phyloP scores from a whole-genome alignment of 2,888 invertebrate genomes.

The Biston stratarius region DNA sequence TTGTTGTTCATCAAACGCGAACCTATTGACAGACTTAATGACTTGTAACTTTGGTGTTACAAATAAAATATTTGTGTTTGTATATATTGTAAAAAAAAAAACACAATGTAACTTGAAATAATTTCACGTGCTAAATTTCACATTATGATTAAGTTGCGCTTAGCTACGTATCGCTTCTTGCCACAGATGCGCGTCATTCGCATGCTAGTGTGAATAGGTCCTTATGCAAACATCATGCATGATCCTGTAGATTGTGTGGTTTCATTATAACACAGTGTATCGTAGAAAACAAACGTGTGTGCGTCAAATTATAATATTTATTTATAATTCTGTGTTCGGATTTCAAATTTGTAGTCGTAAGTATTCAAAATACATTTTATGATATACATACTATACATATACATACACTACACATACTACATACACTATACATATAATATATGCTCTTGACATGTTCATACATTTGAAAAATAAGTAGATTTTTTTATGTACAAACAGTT shows the following conservation, averaged over 20 bases:
- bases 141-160: background rate
- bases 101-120: background rate
- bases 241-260: background rate
- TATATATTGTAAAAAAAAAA: too few relatives aligned
- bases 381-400: too few relatives aligned
- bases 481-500: too few relatives aligned
- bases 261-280: background rate
- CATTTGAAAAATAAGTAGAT: too few relatives aligned
- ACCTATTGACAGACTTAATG: too few relatives aligned
- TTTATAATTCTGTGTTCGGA: background rate
- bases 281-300: background rate
- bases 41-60: too few relatives aligned
- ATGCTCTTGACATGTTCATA: too few relatives aligned
- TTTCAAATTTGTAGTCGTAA: background rate
- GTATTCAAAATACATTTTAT: too few relatives aligned
- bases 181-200: conserved; percentile 14
- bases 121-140: background rate
- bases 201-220: conserved; percentile 20
- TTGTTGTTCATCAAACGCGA: too few relatives aligned
- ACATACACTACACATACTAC: background rate
- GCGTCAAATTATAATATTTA: background rate
- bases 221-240: background rate
- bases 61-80: too few relatives aligned
- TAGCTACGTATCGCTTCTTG: background rate
- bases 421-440: too few relatives aligned